These are phyloP conservation scores for Acromyrmex heyeri DNA, from an alignment of 1,140 invertebrate genomes.

Conservation along the genomic window DNA sequence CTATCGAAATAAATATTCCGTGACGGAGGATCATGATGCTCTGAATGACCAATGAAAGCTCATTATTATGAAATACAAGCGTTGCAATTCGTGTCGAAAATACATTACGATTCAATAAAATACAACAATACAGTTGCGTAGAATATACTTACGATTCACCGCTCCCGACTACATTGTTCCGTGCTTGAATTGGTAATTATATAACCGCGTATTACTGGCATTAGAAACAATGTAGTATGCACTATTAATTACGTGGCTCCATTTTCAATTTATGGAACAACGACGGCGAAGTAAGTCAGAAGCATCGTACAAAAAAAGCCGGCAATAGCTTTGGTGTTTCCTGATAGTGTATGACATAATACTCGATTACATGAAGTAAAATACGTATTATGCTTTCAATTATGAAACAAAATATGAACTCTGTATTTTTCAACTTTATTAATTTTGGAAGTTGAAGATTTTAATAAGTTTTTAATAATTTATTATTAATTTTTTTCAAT, in stretches of 20 bases:
- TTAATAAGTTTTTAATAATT: neutral
- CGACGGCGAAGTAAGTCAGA: slow-evolving; percentile 8
- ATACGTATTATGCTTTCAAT: neutral
- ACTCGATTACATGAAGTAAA: slow-evolving; percentile 3
- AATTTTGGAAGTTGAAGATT: neutral
- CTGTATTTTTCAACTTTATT: slow-evolving; percentile 12
- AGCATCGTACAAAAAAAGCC: slow-evolving; percentile 5
- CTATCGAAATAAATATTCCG: slow-evolving; percentile 49
- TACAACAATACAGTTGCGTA: slow-evolving; percentile 32
- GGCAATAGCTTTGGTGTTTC: neutral
- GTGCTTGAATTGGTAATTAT: slow-evolving; percentile 57
- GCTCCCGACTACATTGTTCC: slow-evolving; percentile 53
- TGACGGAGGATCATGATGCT: slow-evolving; percentile 17
- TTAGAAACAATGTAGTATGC: slow-evolving; percentile 55
- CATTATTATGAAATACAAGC: slow-evolving; percentile 62
- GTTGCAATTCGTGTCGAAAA: slow-evolving; percentile 50
- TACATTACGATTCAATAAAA: slow-evolving; percentile 62
- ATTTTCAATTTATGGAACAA: slow-evolving; percentile 57
- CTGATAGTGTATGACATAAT: neutral
- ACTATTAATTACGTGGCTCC: slow-evolving; percentile 59
- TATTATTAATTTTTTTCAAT: neutral
- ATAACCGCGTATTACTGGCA: slow-evolving; percentile 53
- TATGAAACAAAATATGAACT: neutral
- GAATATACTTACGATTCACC: slow-evolving; percentile 62
- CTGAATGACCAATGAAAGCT: slow-evolving; percentile 57